Percentiles rank a stretch among this genome's conserved stretches.
phyloP scores from a whole-genome alignment of 2,797 vertebrate genomes.

The Micromesistius poutassou region DNA sequence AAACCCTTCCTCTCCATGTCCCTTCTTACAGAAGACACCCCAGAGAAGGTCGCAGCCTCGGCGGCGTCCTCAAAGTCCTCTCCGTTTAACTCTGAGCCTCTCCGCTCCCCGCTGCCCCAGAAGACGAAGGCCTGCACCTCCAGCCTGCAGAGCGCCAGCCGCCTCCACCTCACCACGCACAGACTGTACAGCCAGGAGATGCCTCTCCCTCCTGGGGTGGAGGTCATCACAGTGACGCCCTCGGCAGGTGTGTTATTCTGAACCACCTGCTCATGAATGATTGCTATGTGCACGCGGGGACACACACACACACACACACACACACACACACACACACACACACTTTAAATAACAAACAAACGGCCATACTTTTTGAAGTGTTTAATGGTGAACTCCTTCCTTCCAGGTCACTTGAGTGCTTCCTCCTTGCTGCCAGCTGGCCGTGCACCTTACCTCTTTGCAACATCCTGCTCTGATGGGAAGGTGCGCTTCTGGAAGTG shows the following conservation, averaged over 20 bases:
- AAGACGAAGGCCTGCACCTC: constrained; percentile 81
- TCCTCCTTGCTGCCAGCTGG: constrained; percentile 91
- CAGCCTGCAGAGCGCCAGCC: constrained; percentile 90
- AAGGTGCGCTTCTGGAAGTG: constrained; percentile 96
- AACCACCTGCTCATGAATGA: not conserved
- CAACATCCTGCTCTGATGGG: constrained; percentile 92
- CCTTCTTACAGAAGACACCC: constrained; percentile 70
- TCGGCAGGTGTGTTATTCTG: constrained; percentile 84
- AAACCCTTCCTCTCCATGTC: constrained; percentile 5
- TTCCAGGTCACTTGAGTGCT: constrained; percentile 88
- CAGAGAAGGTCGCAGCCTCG: constrained; percentile 39
- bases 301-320: no score
- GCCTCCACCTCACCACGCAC: constrained; percentile 81
- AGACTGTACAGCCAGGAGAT: constrained; percentile 88
- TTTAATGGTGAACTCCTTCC: constrained; percentile 18
- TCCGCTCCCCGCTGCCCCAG: constrained; percentile 70
- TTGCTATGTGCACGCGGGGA: not conserved
- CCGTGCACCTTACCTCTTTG: constrained; percentile 90
- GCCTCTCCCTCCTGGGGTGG: constrained; percentile 85
- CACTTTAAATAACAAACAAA: no score
- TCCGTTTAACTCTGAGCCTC: constrained; percentile 51
- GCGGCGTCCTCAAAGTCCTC: constrained; percentile 47
- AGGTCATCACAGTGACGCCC: constrained; percentile 87
- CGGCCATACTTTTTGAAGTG: not conserved
- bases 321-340: no score